Conservation (phyloP, 2,797 vertebrate species). For the Thunnus albacares region DNA sequence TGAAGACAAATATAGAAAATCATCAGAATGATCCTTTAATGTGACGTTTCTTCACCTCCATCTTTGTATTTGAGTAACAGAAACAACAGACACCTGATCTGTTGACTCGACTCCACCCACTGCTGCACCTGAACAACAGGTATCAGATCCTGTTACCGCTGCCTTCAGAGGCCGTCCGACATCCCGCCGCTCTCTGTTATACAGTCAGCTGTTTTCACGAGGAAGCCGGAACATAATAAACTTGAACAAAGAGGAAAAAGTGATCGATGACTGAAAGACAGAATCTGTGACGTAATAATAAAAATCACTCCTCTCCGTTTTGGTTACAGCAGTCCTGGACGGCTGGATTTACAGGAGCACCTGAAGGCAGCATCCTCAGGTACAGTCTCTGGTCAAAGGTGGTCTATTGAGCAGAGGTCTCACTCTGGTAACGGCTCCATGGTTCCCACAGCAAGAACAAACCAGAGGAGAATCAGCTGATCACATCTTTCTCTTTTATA, state of each 20-base stretch:
- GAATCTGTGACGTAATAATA: no score
- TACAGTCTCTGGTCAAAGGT: not conserved
- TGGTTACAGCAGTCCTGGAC: not conserved
- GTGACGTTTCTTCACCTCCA: not conserved
- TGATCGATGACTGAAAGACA: no score
- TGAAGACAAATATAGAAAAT: no score
- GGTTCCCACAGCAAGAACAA: no score
- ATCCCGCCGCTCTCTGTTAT: not conserved
- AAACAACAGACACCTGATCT: conserved; percentile 77
- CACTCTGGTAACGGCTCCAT: conserved; percentile 11
- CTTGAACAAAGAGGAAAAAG: no score
- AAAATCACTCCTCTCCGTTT: no score
- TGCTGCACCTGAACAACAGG: conserved; percentile 46
- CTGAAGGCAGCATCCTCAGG: conserved; percentile 11
- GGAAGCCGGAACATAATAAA: no score
- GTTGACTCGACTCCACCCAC: conserved; percentile 50
- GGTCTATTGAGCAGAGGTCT: not conserved
- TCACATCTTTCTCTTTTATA: no score
- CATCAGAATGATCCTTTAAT: no score
- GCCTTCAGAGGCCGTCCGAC: conserved; percentile 35
- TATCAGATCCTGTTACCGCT: conserved; percentile 32
- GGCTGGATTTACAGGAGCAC: not conserved
- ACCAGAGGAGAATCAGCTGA: no score
- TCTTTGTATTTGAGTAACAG: conserved; percentile 9
- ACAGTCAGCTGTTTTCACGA: no score